Percentiles rank a stretch among this genome's conserved stretches.
These are phyloP conservation scores for Spondyliosoma cantharus DNA, from an alignment of 2,797 vertebrate species.

Conservation along the genomic window DNA sequence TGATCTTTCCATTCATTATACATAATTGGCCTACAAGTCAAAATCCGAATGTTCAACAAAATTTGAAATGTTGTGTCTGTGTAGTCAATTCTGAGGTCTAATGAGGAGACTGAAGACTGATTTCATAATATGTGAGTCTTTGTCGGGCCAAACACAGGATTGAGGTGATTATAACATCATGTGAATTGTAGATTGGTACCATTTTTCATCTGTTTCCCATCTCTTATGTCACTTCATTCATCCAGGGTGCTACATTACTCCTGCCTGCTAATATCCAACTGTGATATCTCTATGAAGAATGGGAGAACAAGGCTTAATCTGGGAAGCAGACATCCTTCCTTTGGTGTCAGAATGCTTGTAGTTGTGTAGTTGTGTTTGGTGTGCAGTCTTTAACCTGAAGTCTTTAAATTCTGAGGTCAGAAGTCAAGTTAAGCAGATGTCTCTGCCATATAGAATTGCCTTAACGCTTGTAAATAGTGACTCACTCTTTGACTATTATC, in stretches of 20 bases:
- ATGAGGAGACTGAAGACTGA: neutral
- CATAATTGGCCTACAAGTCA: neutral
- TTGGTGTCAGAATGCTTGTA: neutral
- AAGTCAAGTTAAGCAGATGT: neutral
- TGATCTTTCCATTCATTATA: neutral
- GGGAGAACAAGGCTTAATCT: neutral
- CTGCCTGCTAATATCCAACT: neutral
- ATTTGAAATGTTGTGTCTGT: too few species aligned
- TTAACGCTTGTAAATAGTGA: neutral
- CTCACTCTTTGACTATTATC: neutral
- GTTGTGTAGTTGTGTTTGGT: neutral
- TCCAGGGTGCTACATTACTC: neutral
- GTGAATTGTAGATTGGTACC: constrained; percentile 17
- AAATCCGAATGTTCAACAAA: too few species aligned
- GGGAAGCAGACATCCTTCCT: neutral
- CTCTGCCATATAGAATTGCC: neutral
- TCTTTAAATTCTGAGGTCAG: neutral
- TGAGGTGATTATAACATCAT: constrained; percentile 5
- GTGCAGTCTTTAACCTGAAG: neutral
- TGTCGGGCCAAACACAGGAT: neutral
- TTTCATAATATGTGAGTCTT: neutral
- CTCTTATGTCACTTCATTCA: neutral
- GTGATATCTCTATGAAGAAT: neutral
- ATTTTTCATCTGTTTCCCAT: neutral
- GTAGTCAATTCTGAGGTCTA: neutral